These are phyloP conservation scores for Sparus aurata DNA, from an alignment of 2,797 vertebrate genomes.

Conservation along the genomic window DNA sequence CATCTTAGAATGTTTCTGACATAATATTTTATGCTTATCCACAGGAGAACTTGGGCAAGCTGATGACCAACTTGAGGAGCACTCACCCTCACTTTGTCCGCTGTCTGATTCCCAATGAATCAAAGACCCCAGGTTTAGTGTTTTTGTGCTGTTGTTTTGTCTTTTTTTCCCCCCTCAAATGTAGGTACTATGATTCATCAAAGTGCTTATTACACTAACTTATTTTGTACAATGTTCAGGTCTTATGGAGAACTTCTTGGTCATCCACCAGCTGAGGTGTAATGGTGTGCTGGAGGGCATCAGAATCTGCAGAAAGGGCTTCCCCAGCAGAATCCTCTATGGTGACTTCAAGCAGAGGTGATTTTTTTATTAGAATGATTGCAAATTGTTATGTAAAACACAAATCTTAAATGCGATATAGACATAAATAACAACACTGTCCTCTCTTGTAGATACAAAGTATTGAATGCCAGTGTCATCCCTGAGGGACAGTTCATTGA, in stretches of 20 bases:
- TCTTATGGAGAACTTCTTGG: conserved; percentile 83
- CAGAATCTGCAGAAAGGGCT: conserved; percentile 91
- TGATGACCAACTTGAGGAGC: conserved; percentile 77
- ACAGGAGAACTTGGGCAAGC: conserved; percentile 88
- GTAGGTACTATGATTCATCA: not conserved
- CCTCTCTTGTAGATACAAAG: conserved; percentile 83
- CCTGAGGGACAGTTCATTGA: conserved; percentile 93
- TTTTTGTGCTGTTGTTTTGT: not conserved
- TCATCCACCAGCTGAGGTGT: conserved; percentile 91
- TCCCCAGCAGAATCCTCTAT: conserved; percentile 59
- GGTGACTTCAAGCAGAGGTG: conserved; percentile 91
- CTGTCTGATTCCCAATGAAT: conserved; percentile 92
- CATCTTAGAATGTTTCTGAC: conserved; percentile 23
- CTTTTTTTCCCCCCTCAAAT: not conserved
- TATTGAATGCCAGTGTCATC: conserved; percentile 90
- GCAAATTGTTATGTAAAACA: not conserved
- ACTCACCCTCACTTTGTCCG: conserved; percentile 94
- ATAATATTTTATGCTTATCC: conserved; percentile 69
- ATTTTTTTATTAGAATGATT: not conserved
- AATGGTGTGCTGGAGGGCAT: conserved; percentile 91
- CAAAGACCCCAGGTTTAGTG: conserved; percentile 89
- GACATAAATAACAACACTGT: not conserved
- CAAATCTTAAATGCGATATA: accelerated
- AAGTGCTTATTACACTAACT: not conserved
- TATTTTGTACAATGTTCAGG: conserved; percentile 53